These are phyloP conservation scores for Pseudopodoces humilis DNA, from an alignment of 2,113 vertebrate genomes.

Conservation along the genomic window DNA sequence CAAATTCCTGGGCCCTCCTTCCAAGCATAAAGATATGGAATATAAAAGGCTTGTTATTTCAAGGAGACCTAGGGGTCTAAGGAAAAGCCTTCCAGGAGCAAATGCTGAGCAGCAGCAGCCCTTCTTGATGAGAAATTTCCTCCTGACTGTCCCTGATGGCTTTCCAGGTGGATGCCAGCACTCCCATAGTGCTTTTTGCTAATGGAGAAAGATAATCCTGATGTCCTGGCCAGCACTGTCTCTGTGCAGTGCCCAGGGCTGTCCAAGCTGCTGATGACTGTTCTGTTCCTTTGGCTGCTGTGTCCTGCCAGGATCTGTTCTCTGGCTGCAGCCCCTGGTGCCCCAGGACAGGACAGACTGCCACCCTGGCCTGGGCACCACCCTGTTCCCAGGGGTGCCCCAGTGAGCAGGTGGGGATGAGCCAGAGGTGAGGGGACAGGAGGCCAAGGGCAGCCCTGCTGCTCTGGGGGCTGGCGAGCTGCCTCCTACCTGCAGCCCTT, in stretches of 20 bases:
- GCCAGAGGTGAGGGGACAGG: neutral
- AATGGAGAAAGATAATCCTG: neutral
- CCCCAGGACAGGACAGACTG: neutral
- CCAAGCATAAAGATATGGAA: neutral
- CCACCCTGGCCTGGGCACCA: neutral
- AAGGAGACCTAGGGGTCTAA: neutral
- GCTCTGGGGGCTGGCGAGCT: neutral
- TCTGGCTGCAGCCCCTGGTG: neutral
- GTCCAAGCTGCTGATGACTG: neutral
- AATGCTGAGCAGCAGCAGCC: neutral
- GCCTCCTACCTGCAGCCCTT: neutral
- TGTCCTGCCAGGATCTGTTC: neutral
- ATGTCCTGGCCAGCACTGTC: neutral
- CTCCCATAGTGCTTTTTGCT: slow-evolving; percentile 1
- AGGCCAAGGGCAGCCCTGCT: neutral
- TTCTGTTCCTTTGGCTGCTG: neutral
- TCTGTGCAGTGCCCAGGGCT: slow-evolving; percentile 15
- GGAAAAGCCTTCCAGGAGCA: neutral
- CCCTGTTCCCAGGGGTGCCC: neutral
- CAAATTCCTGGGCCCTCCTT: neutral
- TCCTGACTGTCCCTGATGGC: neutral
- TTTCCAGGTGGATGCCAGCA: slow-evolving; percentile 22
- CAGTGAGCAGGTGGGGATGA: neutral
- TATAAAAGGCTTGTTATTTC: neutral
- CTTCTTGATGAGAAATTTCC: neutral